A percentile compares a stretch with the other conserved stretches of the same genome.
These are phyloP conservation scores for Lasioglossum pauxillum DNA, from an alignment of 2,888 invertebrate genomes.

Conservation along the genomic window DNA sequence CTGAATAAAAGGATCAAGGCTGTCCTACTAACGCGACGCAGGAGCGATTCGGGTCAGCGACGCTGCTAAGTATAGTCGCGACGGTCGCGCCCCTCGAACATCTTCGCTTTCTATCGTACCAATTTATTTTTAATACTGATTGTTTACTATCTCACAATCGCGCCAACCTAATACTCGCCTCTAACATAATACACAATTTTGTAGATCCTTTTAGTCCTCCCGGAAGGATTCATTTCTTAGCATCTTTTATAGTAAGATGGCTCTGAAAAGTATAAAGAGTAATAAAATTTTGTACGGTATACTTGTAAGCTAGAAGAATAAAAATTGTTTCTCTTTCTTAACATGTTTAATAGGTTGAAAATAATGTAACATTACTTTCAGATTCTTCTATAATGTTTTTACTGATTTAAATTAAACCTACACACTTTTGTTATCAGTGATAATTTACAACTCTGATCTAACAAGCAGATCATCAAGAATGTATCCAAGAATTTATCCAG, in stretches of 20 bases:
- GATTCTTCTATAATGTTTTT: no score
- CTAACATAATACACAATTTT: no score
- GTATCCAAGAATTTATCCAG: neutral
- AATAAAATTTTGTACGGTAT: neutral
- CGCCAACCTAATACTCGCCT: neutral
- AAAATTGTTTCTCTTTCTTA: no score
- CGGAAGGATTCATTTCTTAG: neutral
- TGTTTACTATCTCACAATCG: neutral
- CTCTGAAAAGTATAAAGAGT: neutral
- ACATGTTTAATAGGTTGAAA: no score
- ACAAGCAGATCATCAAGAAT: neutral
- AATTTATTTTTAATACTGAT: neutral
- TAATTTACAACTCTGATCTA: no score
- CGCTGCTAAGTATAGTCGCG: conserved; percentile 38
- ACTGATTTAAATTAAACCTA: no score
- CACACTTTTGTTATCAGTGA: no score
- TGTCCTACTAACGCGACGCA: conserved; percentile 47
- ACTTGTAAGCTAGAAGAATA: neutral
- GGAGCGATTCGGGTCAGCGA: conserved; percentile 56
- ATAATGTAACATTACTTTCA: no score
- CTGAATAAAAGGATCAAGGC: conserved; percentile 62
- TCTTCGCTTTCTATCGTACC: neutral
- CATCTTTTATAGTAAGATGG: neutral
- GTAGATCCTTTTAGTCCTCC: neutral
- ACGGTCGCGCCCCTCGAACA: neutral